These are phyloP conservation scores for Disparrhopalites patrizii DNA, from an alignment of 2,888 invertebrate species.

Conservation along the genomic window DNA sequence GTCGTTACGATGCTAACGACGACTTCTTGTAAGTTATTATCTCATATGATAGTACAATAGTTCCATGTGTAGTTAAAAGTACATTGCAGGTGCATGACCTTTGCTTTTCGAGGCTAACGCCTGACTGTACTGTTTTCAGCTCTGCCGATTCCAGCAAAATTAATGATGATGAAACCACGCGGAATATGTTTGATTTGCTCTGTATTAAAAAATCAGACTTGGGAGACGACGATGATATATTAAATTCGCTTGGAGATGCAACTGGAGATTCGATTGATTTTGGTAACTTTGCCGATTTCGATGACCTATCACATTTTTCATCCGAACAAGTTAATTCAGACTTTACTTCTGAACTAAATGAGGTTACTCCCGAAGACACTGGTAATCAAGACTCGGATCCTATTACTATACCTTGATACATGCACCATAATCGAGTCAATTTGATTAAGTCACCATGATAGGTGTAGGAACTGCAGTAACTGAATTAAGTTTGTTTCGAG, in stretches of 20 bases:
- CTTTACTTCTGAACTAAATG: constrained; percentile 5
- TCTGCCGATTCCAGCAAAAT: constrained; percentile 17
- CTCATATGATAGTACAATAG: too few relatives aligned
- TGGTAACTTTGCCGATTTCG: constrained; percentile 24
- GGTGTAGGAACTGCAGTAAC: constrained; percentile 1
- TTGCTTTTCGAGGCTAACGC: too few relatives aligned
- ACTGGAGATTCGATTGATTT: constrained; percentile 22
- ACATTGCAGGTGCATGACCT: too few relatives aligned
- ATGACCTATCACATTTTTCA: constrained; percentile 10
- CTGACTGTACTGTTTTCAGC: too few relatives aligned
- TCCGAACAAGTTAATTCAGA: neutral
- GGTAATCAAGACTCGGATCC: constrained; percentile 21
- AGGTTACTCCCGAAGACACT: neutral
- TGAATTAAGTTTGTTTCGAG: constrained; percentile 9
- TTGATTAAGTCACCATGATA: constrained; percentile 12
- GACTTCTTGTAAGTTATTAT: constrained; percentile 29
- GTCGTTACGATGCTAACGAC: constrained; percentile 19
- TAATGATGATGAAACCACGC: constrained; percentile 23
- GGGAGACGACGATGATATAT: constrained; percentile 21
- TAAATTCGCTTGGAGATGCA: constrained; percentile 20
- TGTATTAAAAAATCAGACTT: constrained; percentile 28
- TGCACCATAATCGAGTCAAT: constrained; percentile 14
- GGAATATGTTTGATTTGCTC: constrained; percentile 21
- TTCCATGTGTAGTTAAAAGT: neutral
- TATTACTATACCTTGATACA: constrained; percentile 6